A percentile compares a stretch with the other conserved stretches of the same genome.
phyloP scores from a whole-genome alignment of 2,888 invertebrate species.

The Agriotes lineatus region DNA sequence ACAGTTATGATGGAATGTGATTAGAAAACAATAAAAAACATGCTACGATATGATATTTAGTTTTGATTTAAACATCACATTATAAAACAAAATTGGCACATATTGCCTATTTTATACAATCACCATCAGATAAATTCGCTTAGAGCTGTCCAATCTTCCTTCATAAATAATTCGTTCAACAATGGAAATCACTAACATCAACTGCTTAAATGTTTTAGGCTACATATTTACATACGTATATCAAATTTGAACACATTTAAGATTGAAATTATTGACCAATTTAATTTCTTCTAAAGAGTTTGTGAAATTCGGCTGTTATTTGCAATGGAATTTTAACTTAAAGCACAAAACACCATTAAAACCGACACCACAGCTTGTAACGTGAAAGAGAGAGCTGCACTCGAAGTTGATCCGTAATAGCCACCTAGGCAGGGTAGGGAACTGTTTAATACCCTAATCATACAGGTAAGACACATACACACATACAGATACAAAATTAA shows the following conservation, averaged over 20 bases:
- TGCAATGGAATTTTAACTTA: conserved; percentile 42
- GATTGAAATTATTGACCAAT: conserved; percentile 45
- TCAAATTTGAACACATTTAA: conserved; percentile 48
- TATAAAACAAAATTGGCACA: conserved; percentile 22
- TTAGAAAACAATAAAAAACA: conserved; percentile 4
- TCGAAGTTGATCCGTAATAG: conserved; percentile 60
- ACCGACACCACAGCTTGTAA: conserved; percentile 62
- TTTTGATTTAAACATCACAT: conserved; percentile 2
- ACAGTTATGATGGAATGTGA: conserved; percentile 35
- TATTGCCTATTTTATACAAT: conserved; percentile 15
- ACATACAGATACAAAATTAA: conserved; percentile 32
- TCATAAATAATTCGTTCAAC: conserved; percentile 18
- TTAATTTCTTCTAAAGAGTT: conserved; percentile 40
- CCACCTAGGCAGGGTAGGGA: conserved; percentile 57
- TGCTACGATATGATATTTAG: conserved; percentile 29
- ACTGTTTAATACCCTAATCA: conserved; percentile 44
- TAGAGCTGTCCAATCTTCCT: conserved; percentile 11
- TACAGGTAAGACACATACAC: conserved; percentile 33
- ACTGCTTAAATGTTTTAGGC: conserved; percentile 31
- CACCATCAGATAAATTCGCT: conserved; percentile 25
- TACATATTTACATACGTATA: conserved; percentile 45
- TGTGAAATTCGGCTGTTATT: conserved; percentile 25
- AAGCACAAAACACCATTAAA: conserved; percentile 57
- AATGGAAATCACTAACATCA: conserved; percentile 37
- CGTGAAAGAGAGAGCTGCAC: conserved; percentile 58